phyloP scores from a whole-genome alignment of 2,888 invertebrate species.

The Parasteatoda lunata region DNA sequence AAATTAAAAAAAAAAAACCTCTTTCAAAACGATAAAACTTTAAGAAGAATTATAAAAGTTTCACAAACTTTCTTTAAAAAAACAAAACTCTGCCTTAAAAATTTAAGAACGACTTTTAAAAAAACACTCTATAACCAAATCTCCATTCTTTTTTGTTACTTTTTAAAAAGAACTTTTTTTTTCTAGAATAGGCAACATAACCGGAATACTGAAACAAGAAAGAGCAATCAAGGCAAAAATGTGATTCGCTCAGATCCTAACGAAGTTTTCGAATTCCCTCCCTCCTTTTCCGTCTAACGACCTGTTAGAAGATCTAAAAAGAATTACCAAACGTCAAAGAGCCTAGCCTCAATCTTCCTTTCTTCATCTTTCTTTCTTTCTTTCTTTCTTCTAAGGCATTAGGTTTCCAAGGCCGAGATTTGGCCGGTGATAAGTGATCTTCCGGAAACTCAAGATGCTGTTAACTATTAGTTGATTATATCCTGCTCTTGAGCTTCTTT shows the following conservation, averaged over 20 bases:
- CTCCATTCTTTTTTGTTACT: too few relatives aligned
- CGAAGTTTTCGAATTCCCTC: slow-evolving; percentile 35
- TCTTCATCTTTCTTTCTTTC: slow-evolving; percentile 8
- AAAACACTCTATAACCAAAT: too few relatives aligned
- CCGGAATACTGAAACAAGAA: slow-evolving; percentile 24
- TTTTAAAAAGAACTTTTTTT: too few relatives aligned
- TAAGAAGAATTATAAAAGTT: too few relatives aligned
- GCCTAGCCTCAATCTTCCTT: slow-evolving; percentile 18
- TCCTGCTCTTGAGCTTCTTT: slow-evolving; percentile 14
- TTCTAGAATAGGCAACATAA: slow-evolving; percentile 1
- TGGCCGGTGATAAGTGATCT: slow-evolving; percentile 42
- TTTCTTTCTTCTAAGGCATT: slow-evolving; percentile 22
- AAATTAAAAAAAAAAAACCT: too few relatives aligned
- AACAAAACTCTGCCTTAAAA: neutral
- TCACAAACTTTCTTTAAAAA: neutral
- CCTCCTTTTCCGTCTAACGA: slow-evolving; percentile 17
- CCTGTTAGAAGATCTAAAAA: neutral
- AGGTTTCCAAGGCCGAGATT: slow-evolving; percentile 31
- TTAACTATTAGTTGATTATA: slow-evolving; percentile 57
- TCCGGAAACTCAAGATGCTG: slow-evolving; percentile 35
- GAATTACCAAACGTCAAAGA: slow-evolving; percentile 16
- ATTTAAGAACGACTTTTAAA: too few relatives aligned
- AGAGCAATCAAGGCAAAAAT: slow-evolving; percentile 45
- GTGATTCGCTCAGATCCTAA: slow-evolving; percentile 28
- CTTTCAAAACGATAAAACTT: too few relatives aligned